These are phyloP conservation scores for Eristalis pertinax DNA, from an alignment of 2,888 invertebrate genomes.

Conservation along the genomic window DNA sequence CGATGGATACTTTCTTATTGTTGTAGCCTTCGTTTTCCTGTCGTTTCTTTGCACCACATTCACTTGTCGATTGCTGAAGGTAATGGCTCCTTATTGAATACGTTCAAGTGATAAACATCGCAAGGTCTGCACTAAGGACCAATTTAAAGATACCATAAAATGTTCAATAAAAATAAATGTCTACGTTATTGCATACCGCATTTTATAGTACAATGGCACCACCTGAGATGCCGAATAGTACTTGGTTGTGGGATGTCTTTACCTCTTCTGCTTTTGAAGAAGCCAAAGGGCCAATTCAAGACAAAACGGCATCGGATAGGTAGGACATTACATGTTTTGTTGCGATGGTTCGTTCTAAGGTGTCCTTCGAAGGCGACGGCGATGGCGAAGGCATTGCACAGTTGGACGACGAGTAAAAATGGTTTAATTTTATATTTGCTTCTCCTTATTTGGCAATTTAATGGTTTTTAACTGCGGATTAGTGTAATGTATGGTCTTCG, in stretches of 20 bases:
- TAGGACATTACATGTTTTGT: not conserved
- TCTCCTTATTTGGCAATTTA: conserved; percentile 27
- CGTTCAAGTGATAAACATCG: conserved; percentile 70
- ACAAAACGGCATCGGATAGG: not conserved
- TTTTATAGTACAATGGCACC: conserved; percentile 53
- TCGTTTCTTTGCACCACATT: conserved; percentile 35
- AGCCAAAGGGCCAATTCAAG: not conserved
- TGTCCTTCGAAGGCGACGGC: conserved; percentile 6
- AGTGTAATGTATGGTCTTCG: conserved; percentile 12
- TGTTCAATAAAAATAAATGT: conserved; percentile 72
- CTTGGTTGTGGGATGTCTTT: conserved; percentile 5
- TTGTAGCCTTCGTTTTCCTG: conserved; percentile 18
- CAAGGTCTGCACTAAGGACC: conserved; percentile 69
- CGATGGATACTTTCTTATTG: conserved; percentile 50
- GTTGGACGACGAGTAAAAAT: not conserved
- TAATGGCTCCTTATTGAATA: conserved; percentile 71
- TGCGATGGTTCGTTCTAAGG: not conserved
- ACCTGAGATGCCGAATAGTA: conserved; percentile 22
- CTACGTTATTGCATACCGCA: conserved; percentile 68
- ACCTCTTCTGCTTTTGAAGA: conserved; percentile 5
- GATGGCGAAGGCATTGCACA: not conserved
- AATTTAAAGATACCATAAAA: conserved; percentile 70
- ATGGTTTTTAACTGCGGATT: conserved; percentile 7
- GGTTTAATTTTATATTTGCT: conserved; percentile 26
- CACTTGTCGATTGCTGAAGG: conserved; percentile 65